Percentiles rank a stretch among this genome's conserved stretches.
These are phyloP conservation scores for Cyrtodaria siliqua DNA, from an alignment of 2,888 invertebrate species.

Conservation along the genomic window DNA sequence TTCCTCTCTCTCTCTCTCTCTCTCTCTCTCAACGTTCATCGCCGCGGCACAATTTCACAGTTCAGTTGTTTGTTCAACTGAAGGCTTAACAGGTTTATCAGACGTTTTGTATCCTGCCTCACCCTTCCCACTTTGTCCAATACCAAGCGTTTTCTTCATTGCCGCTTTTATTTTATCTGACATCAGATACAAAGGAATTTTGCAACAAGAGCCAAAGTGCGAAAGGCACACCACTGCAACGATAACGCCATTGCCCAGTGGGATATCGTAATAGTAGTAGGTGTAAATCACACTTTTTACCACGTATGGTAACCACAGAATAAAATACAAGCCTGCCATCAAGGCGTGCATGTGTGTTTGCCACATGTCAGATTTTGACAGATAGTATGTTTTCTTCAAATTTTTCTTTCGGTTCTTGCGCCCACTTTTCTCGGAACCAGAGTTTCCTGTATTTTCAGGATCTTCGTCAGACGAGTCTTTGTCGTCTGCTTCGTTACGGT, in stretches of 20 bases:
- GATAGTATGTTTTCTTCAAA: slow-evolving; percentile 50
- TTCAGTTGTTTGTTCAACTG: too few species aligned
- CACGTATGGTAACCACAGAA: slow-evolving; percentile 71
- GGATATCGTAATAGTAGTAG: slow-evolving; percentile 52
- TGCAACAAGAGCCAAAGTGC: slow-evolving; percentile 37
- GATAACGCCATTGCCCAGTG: slow-evolving; percentile 46
- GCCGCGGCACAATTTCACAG: too few species aligned
- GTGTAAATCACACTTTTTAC: slow-evolving; percentile 63
- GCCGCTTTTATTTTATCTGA: slow-evolving; percentile 41
- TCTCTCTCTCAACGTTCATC: too few species aligned
- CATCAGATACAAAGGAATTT: slow-evolving; percentile 46
- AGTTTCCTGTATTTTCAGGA: not conserved
- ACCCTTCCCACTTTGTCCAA: slow-evolving; percentile 1
- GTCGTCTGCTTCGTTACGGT: slow-evolving; percentile 52
- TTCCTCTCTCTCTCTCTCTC: too few species aligned
- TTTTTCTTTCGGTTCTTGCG: slow-evolving; percentile 11
- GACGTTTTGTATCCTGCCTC: not conserved
- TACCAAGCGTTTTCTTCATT: slow-evolving; percentile 44
- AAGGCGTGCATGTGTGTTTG: slow-evolving; percentile 65
- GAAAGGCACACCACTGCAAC: slow-evolving; percentile 31
- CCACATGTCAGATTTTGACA: slow-evolving; percentile 63
- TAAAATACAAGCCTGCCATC: slow-evolving; percentile 56
- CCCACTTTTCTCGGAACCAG: not conserved
- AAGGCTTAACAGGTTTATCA: too few species aligned
- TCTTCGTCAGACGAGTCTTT: slow-evolving; percentile 58